Base-by-base conservation (phyloP, 2,888 invertebrate genomes). In the Thecocarcelia acutangulata region DNA sequence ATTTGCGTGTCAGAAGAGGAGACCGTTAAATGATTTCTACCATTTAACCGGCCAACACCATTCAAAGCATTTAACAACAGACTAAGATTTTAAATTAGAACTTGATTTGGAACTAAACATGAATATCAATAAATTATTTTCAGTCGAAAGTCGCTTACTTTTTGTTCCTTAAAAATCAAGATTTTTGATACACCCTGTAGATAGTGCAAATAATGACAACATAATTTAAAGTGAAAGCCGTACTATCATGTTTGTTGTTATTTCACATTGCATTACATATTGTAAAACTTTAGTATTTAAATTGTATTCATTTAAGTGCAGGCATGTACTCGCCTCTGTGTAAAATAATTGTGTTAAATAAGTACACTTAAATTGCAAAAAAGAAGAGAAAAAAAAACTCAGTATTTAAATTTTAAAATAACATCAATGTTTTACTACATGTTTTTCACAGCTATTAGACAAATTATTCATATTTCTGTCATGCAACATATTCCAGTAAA, bases 371-470 rank as follows among this genome's bases (percentile, higher is more conserved):
- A 48, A 46, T 37, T 33, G 56, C 3, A 44, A 33, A 8, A 33
- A 8, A 33, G 9, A 33, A 33, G 8, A 33, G 8, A n/a, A 63
- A 42, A 44, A 28, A 28, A 19, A 28, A 21, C 1, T 52, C 28
- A 52, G 21, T 21, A 46, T 63, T 61, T 56, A 56, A 54, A 56
- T 70, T 77, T 70, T 46, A 48, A 56, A 77, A 77, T 56, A 77
- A 69, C 48, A 63, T 63, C 68, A 40, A 48, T 77, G 77, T 77
- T 63, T 68, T 56, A 70, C 69, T 56, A 48, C 63, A 70, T 77
- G 69, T 77, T 56, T 44, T 70, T 77, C 77, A 63, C 77, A 70
- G 77, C 77, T 63, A 77, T 77, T 77, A 77, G 63, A 77, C 63
- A 77, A 54, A 75, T 77, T 70, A 56, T 70, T 61, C 54, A 70